These are phyloP conservation scores for Centruroides sculpturatus DNA, from an alignment of 1,140 invertebrate genomes.

Conservation along the genomic window DNA sequence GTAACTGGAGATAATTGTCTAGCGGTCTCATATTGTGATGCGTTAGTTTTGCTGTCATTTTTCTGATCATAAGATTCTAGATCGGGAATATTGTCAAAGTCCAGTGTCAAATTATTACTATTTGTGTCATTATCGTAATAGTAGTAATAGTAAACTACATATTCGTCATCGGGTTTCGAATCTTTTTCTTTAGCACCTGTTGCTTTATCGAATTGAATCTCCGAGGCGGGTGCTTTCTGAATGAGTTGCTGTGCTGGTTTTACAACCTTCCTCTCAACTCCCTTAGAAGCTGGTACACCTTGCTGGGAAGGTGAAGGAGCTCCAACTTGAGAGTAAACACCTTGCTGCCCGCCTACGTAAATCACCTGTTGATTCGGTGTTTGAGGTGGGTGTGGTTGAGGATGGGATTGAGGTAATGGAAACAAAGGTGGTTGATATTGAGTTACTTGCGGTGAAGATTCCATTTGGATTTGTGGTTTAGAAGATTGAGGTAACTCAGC, in stretches of 20 bases:
- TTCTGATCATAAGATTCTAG: constrained; percentile 11
- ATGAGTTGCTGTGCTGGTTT: constrained; percentile 1
- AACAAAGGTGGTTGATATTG: background rate
- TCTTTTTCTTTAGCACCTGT: constrained; percentile 9
- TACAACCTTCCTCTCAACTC: background rate
- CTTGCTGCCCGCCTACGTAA: background rate
- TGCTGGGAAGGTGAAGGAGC: background rate
- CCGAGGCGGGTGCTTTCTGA: constrained; percentile 8
- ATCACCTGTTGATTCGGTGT: background rate
- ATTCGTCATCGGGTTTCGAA: constrained; percentile 2
- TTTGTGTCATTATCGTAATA: constrained; percentile 13
- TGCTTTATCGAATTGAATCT: background rate
- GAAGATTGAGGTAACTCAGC: too few species aligned
- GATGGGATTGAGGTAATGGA: background rate
- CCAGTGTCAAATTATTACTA: constrained; percentile 4
- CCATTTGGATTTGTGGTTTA: too few species aligned
- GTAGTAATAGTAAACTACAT: constrained; percentile 16
- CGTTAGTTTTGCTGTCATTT: background rate
- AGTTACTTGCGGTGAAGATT: too few species aligned
- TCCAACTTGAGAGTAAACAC: background rate
- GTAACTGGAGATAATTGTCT: background rate
- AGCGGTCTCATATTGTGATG: background rate
- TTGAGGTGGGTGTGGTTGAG: background rate
- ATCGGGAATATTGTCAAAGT: constrained; percentile 14
- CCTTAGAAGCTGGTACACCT: too few species aligned